Base-by-base conservation (phyloP, 2,888 invertebrate genomes). In the Hydraecia micacea region DNA sequence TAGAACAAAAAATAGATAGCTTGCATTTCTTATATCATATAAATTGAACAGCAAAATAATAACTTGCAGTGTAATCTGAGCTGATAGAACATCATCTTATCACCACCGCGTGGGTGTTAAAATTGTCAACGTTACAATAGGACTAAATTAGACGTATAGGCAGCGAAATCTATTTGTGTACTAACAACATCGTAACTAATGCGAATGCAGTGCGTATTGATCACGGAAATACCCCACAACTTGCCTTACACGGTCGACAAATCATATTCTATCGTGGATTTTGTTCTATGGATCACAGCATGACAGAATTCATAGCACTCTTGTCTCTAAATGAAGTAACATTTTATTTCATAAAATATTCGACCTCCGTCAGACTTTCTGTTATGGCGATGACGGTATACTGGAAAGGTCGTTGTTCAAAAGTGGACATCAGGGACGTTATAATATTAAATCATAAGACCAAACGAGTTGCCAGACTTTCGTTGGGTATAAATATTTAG, bases 221-320 rank as follows among this genome's bases (percentile, higher is more conserved):
- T 86, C 77, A 70, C 72, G 69, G 58, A 75, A 73, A 82, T 75
- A 81, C 72, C 65, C 39, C 58, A 46, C 32, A 28, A 39, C 75
- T 32, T 52, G 46, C 36, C 46, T 58, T 52, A 66, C n/a, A 66
- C 36, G 66, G 28, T n/a, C 60, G n/a, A 55, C 8, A 66, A 25
- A 78, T 68, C 36, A 76, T 36, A 21, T 8, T 36, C 13, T 65
- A 13, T 28, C 46, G n/a, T 36, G 49, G n/a, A 42, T 66, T 36
- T 46, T 39, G 9, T n/a, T 21, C 6, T 55, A 55, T 55, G 15
- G n/a, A 70, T 55, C n/a, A 36, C 28, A 15, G 28, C 71, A 32
- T 58, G 58, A 49, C 25, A 58, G 58, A 66, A 66, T 66, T 79
- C 15, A 65, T 46, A 52, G 8, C n/a, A 28, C 15, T 18, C 0